Base-by-base conservation (phyloP, 2,888 invertebrate genomes). In the Tolmerus cingulatus region DNA sequence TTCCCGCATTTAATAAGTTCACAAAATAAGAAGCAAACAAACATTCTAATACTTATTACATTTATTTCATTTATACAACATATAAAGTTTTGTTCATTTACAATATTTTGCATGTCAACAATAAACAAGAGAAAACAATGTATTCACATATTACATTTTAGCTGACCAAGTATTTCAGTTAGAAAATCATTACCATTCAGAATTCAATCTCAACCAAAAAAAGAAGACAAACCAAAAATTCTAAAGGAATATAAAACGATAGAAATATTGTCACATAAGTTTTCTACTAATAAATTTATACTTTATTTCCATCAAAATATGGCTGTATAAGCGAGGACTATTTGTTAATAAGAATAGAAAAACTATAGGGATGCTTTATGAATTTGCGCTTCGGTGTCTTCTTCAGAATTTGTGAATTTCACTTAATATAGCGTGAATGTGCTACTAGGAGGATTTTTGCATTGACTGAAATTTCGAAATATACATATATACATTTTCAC, bases 61-160 rank as follows among this genome's bases (percentile, higher is more conserved):
- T 79, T 79, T 79, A 79, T 79, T 79, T 51, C 51, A 51, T 79
- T 79, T 79, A 79, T 79, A 79, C 79, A 79, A 79, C 51, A 79
- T 79, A 79, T 51, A 79, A 79, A 79, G 40, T 79, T 79, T 46
- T 27, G 43, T 79, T 27, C 23, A 27, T 46, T 27, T 79, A 27
- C 40, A 27, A 30, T 79, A 79, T 79, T 51, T 51, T 51, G 79
- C 23, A 27, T 79, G 30, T 30, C n/a, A 79, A 79, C 79, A 79
- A 79, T 79, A 79, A 79, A 79, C 79, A 79, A 46, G 51, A 79
- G 51, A 79, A 79, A 79, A 79, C 79, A 79, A 79, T 79, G 27
- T 79, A 79, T 27, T 79, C 30, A 51, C 79, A 51, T 23, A 23
- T 79, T 78, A 78, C 46, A 78, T 78, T 78, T 43, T 79, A 79